Percentiles rank a stretch among this genome's conserved stretches.
Evolutionary conservation across 2,113 vertebrate genomes (phyloP).

Genomic region (Procavia capensis): DNA sequence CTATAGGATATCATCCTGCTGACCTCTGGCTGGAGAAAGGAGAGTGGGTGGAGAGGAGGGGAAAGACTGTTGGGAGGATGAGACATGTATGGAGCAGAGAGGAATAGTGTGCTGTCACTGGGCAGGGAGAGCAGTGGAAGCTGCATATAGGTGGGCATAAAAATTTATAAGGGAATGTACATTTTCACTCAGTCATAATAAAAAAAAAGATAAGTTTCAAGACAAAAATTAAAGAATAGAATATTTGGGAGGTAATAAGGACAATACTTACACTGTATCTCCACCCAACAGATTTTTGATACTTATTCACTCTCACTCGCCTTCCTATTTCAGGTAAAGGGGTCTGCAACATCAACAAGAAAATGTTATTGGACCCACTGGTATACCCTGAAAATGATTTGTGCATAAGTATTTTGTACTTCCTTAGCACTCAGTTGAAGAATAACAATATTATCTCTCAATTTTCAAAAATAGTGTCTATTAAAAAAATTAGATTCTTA

Average conservation of each 20-base stretch:
- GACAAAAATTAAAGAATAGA: conserved; percentile 16
- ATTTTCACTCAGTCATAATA: too few relatives aligned
- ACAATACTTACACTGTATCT: conserved; percentile 79
- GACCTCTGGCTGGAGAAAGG: too few relatives aligned
- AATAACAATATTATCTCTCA: conserved; percentile 12
- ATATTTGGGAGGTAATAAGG: background rate
- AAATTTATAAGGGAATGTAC: too few relatives aligned
- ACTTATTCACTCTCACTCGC: conserved; percentile 80
- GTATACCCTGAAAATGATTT: background rate
- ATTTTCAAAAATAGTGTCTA: conserved; percentile 39
- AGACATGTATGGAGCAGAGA: too few relatives aligned
- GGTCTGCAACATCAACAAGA: conserved; percentile 67
- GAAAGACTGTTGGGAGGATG: too few relatives aligned
- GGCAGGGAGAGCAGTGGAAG: too few relatives aligned
- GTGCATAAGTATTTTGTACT: background rate
- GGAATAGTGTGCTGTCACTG: too few relatives aligned
- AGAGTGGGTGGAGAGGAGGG: too few relatives aligned
- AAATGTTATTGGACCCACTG: conserved; percentile 7
- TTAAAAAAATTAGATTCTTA: conserved; percentile 42
- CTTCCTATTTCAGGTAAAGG: conserved; percentile 80
- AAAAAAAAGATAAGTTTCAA: conserved; percentile 18
- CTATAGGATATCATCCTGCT: too few relatives aligned
- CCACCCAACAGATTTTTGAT: conserved; percentile 80
- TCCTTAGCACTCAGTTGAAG: background rate
- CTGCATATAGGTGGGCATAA: too few relatives aligned